Percentiles rank a stretch among this genome's conserved stretches.
These are phyloP conservation scores for Pollenia angustigena DNA, from an alignment of 2,888 invertebrate genomes.

Conservation along the genomic window DNA sequence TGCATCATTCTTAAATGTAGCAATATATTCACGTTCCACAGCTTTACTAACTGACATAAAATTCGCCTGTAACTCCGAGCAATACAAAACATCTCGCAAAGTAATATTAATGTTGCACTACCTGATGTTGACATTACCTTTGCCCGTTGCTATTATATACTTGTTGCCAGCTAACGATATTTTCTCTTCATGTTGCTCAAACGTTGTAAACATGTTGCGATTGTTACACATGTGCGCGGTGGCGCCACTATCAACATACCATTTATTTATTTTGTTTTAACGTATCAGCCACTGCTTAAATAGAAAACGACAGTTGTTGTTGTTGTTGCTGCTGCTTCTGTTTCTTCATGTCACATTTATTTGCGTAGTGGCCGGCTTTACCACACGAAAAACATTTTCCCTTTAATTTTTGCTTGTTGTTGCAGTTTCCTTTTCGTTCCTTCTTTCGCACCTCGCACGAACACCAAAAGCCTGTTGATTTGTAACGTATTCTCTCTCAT, in stretches of 20 bases:
- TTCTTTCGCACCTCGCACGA: neutral
- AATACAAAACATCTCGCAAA: slow-evolving; percentile 70
- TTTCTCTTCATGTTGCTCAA: slow-evolving; percentile 46
- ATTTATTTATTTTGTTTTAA: slow-evolving; percentile 37
- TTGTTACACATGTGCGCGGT: slow-evolving; percentile 38
- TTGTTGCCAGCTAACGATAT: slow-evolving; percentile 54
- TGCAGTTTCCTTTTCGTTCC: neutral
- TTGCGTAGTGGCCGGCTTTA: slow-evolving; percentile 43
- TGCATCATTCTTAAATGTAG: no score
- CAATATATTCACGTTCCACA: neutral
- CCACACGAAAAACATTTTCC: slow-evolving; percentile 30
- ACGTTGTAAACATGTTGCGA: slow-evolving; percentile 52
- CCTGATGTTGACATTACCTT: slow-evolving; percentile 63
- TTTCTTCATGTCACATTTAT: slow-evolving; percentile 6
- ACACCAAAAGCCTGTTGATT: slow-evolving; percentile 40
- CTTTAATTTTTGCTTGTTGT: slow-evolving; percentile 19
- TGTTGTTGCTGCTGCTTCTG: slow-evolving; percentile 2
- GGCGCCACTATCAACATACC: slow-evolving; percentile 70
- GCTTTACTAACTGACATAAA: slow-evolving; percentile 69
- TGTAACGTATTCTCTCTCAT: slow-evolving; percentile 14
- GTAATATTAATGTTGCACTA: slow-evolving; percentile 57
- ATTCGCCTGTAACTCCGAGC: slow-evolving; percentile 63
- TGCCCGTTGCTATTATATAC: slow-evolving; percentile 56
- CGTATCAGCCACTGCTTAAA: no score
- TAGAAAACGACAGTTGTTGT: slow-evolving; percentile 31